Conservation (phyloP, 2,113 vertebrate species). For the Emydocephalus ijimae region DNA sequence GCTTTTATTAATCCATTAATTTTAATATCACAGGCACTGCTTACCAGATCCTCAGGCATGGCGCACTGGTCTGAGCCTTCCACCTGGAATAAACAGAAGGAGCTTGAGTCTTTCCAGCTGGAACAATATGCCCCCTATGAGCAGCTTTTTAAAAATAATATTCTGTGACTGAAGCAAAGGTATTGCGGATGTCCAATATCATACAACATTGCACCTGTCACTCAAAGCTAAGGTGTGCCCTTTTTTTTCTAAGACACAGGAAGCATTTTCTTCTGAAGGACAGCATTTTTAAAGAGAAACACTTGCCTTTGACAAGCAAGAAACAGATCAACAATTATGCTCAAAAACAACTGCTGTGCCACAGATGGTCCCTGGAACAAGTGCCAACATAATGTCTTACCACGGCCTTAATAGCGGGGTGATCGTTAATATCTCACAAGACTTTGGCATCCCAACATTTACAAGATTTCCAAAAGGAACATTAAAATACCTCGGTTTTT, state of each 20-base stretch:
- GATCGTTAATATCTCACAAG: not conserved
- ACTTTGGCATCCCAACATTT: not conserved
- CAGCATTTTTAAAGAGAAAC: not conserved
- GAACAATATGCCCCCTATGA: not conserved
- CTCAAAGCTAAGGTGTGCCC: not conserved
- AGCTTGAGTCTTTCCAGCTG: slow-evolving; percentile 14
- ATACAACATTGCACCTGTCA: not conserved
- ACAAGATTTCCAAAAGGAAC: not conserved
- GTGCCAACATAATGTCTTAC: not conserved
- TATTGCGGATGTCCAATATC: not conserved
- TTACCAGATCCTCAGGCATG: slow-evolving; percentile 93
- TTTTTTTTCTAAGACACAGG: not conserved
- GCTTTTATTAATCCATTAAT: not conserved
- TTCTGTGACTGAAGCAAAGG: not conserved
- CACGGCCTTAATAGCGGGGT: not conserved
- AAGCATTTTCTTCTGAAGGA: not conserved
- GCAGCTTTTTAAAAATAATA: not conserved
- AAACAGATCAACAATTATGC: not conserved
- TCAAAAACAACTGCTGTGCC: not conserved
- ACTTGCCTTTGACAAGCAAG: not conserved
- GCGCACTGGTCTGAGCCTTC: slow-evolving; percentile 89
- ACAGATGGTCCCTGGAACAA: not conserved
- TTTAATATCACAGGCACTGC: slow-evolving; percentile 36
- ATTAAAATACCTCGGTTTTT: not conserved
- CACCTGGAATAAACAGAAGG: slow-evolving; percentile 70